Conservation (phyloP, 2,888 invertebrate species). For the Ectemnius cavifrons region DNA sequence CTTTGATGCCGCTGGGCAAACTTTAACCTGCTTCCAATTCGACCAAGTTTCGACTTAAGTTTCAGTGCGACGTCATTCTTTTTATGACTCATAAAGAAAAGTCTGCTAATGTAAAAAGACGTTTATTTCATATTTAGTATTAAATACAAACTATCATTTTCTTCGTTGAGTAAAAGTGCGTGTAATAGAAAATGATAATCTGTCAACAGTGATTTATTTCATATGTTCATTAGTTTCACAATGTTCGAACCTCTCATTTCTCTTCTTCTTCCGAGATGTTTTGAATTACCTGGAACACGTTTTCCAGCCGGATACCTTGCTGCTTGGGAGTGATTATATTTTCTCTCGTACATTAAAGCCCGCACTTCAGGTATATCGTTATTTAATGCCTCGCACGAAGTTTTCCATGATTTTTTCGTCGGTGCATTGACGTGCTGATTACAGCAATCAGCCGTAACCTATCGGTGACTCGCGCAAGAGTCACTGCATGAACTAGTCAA, state of each 20-base stretch:
- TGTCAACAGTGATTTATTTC: no score
- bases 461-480: constrained; percentile 59
- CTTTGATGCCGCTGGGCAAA: constrained; percentile 43
- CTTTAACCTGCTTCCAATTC: constrained; percentile 30
- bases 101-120: no score
- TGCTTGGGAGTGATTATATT: constrained; percentile 48
- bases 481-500: constrained; percentile 53
- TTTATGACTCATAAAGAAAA: no score
- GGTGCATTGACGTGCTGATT: constrained; percentile 58
- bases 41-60: constrained; percentile 31
- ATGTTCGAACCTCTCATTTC: no score
- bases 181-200: no score
- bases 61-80: no score
- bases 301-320: constrained; percentile 27
- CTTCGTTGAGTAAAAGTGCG: no score
- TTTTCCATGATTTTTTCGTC: constrained; percentile 42
- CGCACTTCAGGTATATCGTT: constrained; percentile 61
- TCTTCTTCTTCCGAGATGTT: no score
- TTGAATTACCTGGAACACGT: constrained; percentile 26
- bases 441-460: constrained; percentile 63
- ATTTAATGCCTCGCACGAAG: constrained; percentile 54
- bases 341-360: constrained; percentile 55
- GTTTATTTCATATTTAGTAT: no score
- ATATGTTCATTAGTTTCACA: no score
- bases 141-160: no score